Percentiles rank a stretch among this genome's conserved stretches.
These are phyloP conservation scores for Caradrina clavipalpis DNA, from an alignment of 2,888 invertebrate genomes.

Conservation along the genomic window DNA sequence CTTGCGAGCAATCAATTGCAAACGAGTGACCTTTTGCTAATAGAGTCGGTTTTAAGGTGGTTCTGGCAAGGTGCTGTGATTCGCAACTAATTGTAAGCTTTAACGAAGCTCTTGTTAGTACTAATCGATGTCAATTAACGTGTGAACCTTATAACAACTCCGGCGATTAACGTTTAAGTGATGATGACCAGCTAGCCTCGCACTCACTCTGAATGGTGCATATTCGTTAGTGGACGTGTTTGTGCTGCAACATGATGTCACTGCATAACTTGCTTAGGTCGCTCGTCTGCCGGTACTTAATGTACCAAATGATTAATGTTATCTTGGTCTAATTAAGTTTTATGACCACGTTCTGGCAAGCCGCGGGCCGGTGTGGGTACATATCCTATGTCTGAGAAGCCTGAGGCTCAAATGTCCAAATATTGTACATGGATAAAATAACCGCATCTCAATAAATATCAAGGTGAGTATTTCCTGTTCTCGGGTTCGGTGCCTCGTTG, in stretches of 20 bases:
- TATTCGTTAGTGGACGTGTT: not conserved
- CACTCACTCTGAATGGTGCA: not conserved
- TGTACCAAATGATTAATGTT: slow-evolving; percentile 28
- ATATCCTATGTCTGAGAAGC: not conserved
- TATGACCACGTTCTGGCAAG: slow-evolving; percentile 12
- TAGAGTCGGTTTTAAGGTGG: not conserved
- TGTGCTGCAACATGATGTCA: not conserved
- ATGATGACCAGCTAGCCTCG: not conserved
- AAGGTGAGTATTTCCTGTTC: slow-evolving; percentile 48
- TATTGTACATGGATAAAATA: not conserved
- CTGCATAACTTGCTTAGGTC: not conserved
- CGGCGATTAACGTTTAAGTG: not conserved
- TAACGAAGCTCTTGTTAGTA: not conserved
- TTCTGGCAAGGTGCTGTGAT: slow-evolving; percentile 2
- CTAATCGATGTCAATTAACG: not conserved
- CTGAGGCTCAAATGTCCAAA: slow-evolving; percentile 15
- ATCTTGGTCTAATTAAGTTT: slow-evolving; percentile 27
- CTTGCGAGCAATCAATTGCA: not conserved
- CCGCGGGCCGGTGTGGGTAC: slow-evolving; percentile 1
- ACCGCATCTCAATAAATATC: slow-evolving; percentile 38
- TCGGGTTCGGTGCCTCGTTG: slow-evolving; percentile 34
- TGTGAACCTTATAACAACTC: too few species aligned
- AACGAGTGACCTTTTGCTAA: not conserved
- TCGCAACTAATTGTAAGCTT: not conserved
- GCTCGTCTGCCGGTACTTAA: not conserved